Base-by-base conservation (phyloP, 2,888 invertebrate species). In the Sicus ferrugineus region DNA sequence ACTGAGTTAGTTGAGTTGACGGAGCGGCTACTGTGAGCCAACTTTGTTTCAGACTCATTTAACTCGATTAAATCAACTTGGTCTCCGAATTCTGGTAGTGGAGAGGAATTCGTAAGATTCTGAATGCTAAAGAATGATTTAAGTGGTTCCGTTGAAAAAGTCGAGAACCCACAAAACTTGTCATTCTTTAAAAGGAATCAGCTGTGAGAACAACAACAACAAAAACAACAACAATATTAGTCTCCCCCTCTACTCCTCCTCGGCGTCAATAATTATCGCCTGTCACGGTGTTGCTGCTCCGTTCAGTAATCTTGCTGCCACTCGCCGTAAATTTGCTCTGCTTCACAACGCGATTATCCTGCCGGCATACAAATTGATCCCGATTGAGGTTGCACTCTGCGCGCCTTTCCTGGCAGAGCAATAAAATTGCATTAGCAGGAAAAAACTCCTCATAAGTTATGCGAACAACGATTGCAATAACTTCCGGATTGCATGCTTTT, bases 361-460 rank as follows among this genome's bases (percentile, higher is more conserved):
- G 28, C 31, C 59, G 23, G 67, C 59, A 48, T 59, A 67, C 67
- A 48, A 59, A 67, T 67, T 67, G 64, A 64, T 64, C 64, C 64
- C 31, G n/a, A 26, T 64, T 50, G 26, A 28, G 26, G 48, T 28
- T 48, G 28, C 19, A 30, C 19, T 19, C 31, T 23, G 34, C 26
- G 6, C 11, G 6, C 23, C 16, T 38, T 42, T 50, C 21, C 16
- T 21, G 23, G 38, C 34, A 54, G 21, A 52, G 64, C 50, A 31
- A 64, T 64, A 64, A 64, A 64, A 26, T 64, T 48, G 64, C 64
- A 64, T 64, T 64, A 64, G 21, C 52, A 42, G 42, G 42, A 64
- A 52, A 52, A 9, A 11, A 54, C 52, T 65, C 38, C 38, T 26
- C 54, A 54, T 52, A 31, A 65, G 21, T 52, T 54, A 23, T 28